phyloP scores from a whole-genome alignment of 2,113 vertebrate genomes.

The Takifugu flavidus region DNA sequence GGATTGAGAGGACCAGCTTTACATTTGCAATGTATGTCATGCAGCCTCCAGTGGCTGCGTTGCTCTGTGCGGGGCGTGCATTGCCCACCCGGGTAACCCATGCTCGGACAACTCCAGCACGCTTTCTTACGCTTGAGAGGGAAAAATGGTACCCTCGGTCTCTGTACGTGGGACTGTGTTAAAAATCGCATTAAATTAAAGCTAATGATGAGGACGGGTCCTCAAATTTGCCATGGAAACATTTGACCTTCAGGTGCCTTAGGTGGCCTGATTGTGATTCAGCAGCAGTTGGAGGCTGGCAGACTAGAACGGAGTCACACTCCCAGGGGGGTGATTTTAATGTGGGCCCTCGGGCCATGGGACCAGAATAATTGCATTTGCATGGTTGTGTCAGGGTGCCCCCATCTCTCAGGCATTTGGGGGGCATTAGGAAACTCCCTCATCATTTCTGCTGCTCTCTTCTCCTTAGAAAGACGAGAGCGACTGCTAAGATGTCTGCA shows the following conservation, averaged over 20 bases:
- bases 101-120: constrained; percentile 32
- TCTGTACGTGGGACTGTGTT: constrained; percentile 29
- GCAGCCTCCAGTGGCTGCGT: neutral
- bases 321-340: constrained; percentile 67
- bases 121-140: neutral
- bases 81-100: constrained; percentile 49
- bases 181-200: constrained; percentile 41
- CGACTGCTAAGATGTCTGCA: constrained; percentile 6
- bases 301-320: constrained; percentile 66
- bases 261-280: constrained; percentile 76
- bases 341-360: constrained; percentile 59
- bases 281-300: constrained; percentile 63
- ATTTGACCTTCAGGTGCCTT: constrained; percentile 55
- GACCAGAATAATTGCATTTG: constrained; percentile 75
- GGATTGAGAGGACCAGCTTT: too few species aligned
- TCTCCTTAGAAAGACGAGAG: neutral
- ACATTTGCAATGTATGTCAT: too few species aligned
- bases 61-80: neutral
- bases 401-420: constrained; percentile 66
- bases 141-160: neutral
- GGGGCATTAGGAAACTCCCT: constrained; percentile 53
- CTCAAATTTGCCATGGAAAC: constrained; percentile 63
- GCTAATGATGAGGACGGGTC: constrained; percentile 44
- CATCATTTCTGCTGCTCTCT: constrained; percentile 19
- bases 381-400: constrained; percentile 74